These are phyloP conservation scores for Drosophila demipolita DNA, from an alignment of 2,888 invertebrate species.

Conservation along the genomic window DNA sequence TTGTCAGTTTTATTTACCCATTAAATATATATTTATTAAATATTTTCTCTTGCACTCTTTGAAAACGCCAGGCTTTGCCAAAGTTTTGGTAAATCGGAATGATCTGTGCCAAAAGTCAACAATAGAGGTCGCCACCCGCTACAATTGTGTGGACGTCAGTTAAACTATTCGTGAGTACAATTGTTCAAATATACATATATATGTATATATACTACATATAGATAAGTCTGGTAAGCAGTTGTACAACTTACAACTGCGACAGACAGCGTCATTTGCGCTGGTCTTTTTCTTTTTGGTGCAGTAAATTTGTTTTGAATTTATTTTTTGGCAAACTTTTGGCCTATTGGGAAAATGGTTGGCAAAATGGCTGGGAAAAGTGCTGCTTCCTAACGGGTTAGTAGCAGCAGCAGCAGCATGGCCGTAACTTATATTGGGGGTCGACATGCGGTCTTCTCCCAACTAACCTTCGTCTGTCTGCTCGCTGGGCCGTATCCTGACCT, in stretches of 20 bases:
- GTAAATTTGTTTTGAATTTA: conserved; percentile 61
- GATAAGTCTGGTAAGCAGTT: conserved; percentile 31
- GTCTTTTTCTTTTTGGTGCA: conserved; percentile 47
- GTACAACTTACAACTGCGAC: conserved; percentile 34
- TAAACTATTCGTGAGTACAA: conserved; percentile 22
- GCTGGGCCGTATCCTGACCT: conserved; percentile 52
- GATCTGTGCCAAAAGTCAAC: conserved; percentile 8
- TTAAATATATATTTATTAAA: neutral
- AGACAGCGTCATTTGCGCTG: conserved; percentile 39
- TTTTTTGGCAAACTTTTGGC: conserved; percentile 57
- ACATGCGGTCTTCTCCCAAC: conserved; percentile 32
- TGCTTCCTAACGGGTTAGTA: conserved; percentile 35
- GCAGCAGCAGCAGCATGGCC: neutral
- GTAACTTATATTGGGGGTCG: conserved; percentile 35
- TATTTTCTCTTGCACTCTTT: neutral
- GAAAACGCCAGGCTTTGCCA: neutral
- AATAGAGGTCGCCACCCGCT: conserved; percentile 38
- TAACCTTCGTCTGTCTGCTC: conserved; percentile 49
- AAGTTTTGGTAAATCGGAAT: conserved; percentile 20
- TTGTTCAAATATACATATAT: conserved; percentile 7
- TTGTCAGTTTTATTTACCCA: neutral
- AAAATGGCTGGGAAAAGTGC: conserved; percentile 6
- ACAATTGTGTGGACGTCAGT: conserved; percentile 46
- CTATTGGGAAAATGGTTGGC: conserved; percentile 51
- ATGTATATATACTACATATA: conserved; percentile 13